Percentiles rank a stretch among this genome's conserved stretches.
Conservation (phyloP, 2,888 invertebrate species). For the Drosophila monieri region DNA sequence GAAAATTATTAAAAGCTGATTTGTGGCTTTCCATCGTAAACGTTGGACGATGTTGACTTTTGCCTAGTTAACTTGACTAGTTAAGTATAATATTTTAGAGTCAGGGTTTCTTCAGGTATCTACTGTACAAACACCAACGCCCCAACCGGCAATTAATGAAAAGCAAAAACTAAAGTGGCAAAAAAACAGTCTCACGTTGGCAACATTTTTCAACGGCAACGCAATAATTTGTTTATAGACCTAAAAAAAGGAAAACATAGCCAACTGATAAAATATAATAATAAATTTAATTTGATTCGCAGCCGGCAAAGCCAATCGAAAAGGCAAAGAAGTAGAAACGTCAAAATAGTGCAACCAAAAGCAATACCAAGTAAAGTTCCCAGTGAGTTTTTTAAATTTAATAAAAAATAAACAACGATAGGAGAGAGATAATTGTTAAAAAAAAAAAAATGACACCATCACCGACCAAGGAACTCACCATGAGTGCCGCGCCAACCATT, state of each 20-base stretch:
- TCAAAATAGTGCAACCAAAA: slow-evolving; percentile 54
- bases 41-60: no score
- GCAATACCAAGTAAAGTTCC: slow-evolving; percentile 57
- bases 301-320: slow-evolving; percentile 45
- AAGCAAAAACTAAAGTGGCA: slow-evolving; percentile 32
- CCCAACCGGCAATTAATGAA: slow-evolving; percentile 28
- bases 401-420: slow-evolving; percentile 27
- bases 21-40: background rate
- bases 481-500: slow-evolving; percentile 72
- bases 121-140: slow-evolving; percentile 19
- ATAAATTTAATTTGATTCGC: slow-evolving; percentile 48
- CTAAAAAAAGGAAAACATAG: slow-evolving; percentile 16
- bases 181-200: slow-evolving; percentile 32
- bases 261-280: slow-evolving; percentile 51
- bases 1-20: background rate
- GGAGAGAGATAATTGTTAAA: slow-evolving; percentile 20
- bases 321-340: slow-evolving; percentile 15
- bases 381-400: slow-evolving; percentile 31
- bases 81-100: background rate
- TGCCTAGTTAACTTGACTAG: background rate
- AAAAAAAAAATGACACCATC: slow-evolving; percentile 71
- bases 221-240: slow-evolving; percentile 63
- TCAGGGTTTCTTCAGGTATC: background rate
- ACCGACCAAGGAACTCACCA: slow-evolving; percentile 81
- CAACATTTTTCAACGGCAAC: slow-evolving; percentile 62